Evolutionary conservation across 23 tunicate genomes (phyloP).

Genomic region (Ciona savignyi): DNA sequence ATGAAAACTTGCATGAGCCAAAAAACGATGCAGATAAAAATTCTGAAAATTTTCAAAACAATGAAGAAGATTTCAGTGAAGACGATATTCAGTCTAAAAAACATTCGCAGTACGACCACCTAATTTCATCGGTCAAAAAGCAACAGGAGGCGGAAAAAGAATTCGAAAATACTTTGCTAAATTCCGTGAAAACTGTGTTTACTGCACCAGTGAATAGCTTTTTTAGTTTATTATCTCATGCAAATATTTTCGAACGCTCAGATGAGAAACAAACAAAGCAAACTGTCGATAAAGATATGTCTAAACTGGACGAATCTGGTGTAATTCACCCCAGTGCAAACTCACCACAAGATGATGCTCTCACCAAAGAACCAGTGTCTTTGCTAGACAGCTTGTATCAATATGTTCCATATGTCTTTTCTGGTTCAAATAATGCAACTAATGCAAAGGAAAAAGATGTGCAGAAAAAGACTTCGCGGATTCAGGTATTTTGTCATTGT

Average conservation of each 20-base stretch:
- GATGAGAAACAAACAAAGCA: background rate
- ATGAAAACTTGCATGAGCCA: background rate
- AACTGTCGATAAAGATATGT: no score
- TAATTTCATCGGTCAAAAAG: constrained; percentile 3
- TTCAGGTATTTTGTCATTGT: constrained; percentile 14
- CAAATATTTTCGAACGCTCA: constrained; percentile 7
- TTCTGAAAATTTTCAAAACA: background rate
- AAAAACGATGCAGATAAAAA: background rate
- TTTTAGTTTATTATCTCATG: constrained; percentile 41
- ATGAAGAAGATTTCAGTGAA: background rate
- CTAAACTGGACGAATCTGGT: no score
- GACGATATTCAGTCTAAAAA: background rate
- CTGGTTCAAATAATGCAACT: background rate
- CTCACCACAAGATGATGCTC: no score
- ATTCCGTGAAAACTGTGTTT: constrained; percentile 15
- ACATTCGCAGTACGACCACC: constrained; percentile 46
- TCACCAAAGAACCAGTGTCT: no score
- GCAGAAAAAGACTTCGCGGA: background rate
- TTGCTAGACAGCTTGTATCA: constrained; percentile 32
- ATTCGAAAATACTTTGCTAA: constrained; percentile 5
- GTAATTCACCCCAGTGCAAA: no score
- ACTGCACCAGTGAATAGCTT: constrained; percentile 51
- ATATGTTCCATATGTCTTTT: constrained; percentile 31
- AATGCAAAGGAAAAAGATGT: background rate
- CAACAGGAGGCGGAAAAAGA: background rate